phyloP scores from a whole-genome alignment of 2,797 vertebrate species.

The Okamejei kenojei region DNA sequence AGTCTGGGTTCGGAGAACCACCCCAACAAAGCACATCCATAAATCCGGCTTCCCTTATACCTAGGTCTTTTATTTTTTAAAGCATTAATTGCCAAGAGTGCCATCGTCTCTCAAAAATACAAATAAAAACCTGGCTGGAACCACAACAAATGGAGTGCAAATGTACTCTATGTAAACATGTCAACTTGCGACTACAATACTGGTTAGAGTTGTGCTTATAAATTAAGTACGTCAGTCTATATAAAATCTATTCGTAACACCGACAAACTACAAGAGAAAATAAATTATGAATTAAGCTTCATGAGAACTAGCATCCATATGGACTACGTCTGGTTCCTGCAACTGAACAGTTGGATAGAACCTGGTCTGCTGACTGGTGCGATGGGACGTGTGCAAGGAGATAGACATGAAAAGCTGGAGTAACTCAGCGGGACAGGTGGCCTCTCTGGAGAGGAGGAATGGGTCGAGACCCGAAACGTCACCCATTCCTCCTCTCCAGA shows the following conservation, averaged over 20 bases:
- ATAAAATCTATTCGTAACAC: constrained; percentile 33
- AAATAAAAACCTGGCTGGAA: neutral
- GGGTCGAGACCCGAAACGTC: too few relatives aligned
- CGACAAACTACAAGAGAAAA: constrained; percentile 30
- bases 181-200: neutral
- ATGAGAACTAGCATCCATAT: neutral
- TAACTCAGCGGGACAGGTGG: too few relatives aligned
- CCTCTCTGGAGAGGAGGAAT: too few relatives aligned
- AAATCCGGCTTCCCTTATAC: neutral
- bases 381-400: too few relatives aligned
- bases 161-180: constrained; percentile 25
- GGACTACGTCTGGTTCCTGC: neutral
- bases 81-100: neutral
- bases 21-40: neutral
- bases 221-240: constrained; percentile 29
- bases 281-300: constrained; percentile 29
- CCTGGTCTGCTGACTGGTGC: neutral
- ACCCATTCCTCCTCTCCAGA: too few relatives aligned
- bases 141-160: constrained; percentile 17
- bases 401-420: too few relatives aligned
- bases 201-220: constrained; percentile 37
- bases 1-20: neutral
- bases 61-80: neutral
- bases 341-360: neutral
- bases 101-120: neutral